Percentiles rank a stretch among this genome's conserved stretches.
Evolutionary conservation across 1,140 invertebrate species (phyloP).

Genomic region (Paramacrobiotus metropolitanus): DNA sequence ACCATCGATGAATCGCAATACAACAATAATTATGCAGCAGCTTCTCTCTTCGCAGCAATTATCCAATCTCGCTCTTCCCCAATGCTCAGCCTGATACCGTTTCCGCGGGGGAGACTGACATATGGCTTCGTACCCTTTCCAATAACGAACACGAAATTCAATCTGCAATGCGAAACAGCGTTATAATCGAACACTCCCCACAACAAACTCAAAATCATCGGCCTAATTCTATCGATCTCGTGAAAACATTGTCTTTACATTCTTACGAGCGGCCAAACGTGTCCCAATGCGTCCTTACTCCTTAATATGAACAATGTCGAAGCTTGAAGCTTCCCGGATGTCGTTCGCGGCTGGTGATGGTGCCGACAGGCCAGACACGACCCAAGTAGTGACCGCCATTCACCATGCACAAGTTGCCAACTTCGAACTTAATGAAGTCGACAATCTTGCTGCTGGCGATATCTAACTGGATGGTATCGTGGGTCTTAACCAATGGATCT

Average conservation of each 20-base stretch:
- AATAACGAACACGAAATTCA: constrained; percentile 97
- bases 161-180: constrained; percentile 32
- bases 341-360: constrained; percentile 80
- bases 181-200: constrained; percentile 6
- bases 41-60: too few species aligned
- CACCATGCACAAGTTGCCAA: constrained; percentile 90
- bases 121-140: constrained; percentile 91
- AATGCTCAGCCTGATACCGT: constrained; percentile 86
- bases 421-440: constrained; percentile 92
- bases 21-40: too few species aligned
- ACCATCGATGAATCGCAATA: too few species aligned
- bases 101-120: constrained; percentile 83
- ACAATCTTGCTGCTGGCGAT: constrained; percentile 82
- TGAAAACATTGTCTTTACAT: too few species aligned
- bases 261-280: constrained; percentile 83
- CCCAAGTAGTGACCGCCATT: constrained; percentile 99
- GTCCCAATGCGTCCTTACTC: constrained; percentile 82
- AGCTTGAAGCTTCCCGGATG: constrained; percentile 97
- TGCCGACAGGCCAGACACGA: constrained; percentile 90
- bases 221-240: too few species aligned
- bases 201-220: too few species aligned
- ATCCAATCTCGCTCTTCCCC: constrained; percentile 97
- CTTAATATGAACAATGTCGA: constrained; percentile 96
- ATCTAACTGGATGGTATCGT: constrained; percentile 89
- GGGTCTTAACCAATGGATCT: constrained; percentile 83